Evolutionary conservation across 2,113 vertebrate genomes (phyloP), one percentile per base, ranked within the genome.

Genomic region (Protomyctophum bolini): DNA sequence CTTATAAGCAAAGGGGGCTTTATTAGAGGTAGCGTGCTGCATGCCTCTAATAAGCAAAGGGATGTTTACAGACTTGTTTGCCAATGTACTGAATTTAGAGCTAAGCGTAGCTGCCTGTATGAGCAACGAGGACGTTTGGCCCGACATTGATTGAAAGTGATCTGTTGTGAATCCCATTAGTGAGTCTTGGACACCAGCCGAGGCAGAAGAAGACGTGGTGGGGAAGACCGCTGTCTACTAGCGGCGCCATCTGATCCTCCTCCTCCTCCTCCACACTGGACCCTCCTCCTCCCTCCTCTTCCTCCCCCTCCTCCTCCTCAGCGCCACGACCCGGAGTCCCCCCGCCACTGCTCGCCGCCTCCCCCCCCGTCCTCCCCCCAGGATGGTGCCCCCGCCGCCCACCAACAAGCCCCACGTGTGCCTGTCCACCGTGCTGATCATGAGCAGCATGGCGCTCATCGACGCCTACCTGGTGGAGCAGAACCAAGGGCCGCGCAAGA

Each of bases 371-470:
- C 52, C 63, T 52, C 12, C 11, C 52, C 48, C 55, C 59, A 94
- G 85, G 72, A 94, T 94, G 93, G 92, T 93, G 49, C 92, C 91
- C 6, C 92, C 92, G 51, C 91, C 91, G 70, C 88, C 92, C 47
- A 91, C 91, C 80, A 94, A 92, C 87, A 93, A 93, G 76, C 90
- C 92, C 56, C 93, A 94, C 15, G 91, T 92, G 74, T 94, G 91
- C 86, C 87, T 94, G 67, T 94, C 93, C 72, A 92, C 91, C 70
- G 86, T 93, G 72, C 73, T 94, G 46, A 94, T 94, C 76, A 88
- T 94, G 91, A 91, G 93, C 87, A 94, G 93, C 87, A 94, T 94
- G 93, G 92, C 88, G 0, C 80, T 94, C 73, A 91, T 94, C 78
- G 93, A 94, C 56, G 90, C 90, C 58, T 94, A 93, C 86, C 87